Evolutionary conservation across 2,797 vertebrate species (phyloP), one percentile per base, ranked within the genome.

Genomic region (Chlorospingus semifuscus): DNA sequence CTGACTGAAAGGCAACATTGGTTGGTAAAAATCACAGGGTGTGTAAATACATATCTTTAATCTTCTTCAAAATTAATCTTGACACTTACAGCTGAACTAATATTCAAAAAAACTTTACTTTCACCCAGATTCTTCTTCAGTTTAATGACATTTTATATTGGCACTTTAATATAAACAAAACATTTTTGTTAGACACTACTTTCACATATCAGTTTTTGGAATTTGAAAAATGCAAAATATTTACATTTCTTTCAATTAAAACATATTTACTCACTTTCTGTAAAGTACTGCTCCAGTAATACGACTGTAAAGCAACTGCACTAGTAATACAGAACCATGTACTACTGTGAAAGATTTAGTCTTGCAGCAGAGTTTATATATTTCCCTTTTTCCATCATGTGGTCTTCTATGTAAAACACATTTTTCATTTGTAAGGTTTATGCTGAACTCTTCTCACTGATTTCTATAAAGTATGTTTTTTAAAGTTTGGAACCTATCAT

Each of bases 401-500:
- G 22, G 24, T 86, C 14, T 71, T 90, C 23, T 30, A 39, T 6
- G 20, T n/a, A 78, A 75, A 77, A 53, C 15, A 55, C 1, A 7
- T 11, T 91, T 75, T 70, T 56, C 2, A 80, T 37, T 66, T 66
- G 1, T 44, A 66, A 71, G 14, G 12, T 37, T 87, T 87, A 87
- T 15, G 24, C 21, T 70, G 18, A 87, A 66, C 13, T 59, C 41
- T 66, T 59, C 19, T 49, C 8, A 44, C 2, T 9, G 19, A 64
- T 88, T 95, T 93, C 85, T 27, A 77, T 8, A 82, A 94, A 37
- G 34, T 63, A 63, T 11, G 39, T 24, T 72, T 71, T 69, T 89
- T 94, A 72, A 94, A 95, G 56, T 83, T 95, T 56, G 17, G 52
- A 96, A 57, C 44, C 74, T 91, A 96, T 93, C 52, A 93, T 93